phyloP scores from a whole-genome alignment of 1,140 invertebrate genomes.

The Helicoverpa armigera region DNA sequence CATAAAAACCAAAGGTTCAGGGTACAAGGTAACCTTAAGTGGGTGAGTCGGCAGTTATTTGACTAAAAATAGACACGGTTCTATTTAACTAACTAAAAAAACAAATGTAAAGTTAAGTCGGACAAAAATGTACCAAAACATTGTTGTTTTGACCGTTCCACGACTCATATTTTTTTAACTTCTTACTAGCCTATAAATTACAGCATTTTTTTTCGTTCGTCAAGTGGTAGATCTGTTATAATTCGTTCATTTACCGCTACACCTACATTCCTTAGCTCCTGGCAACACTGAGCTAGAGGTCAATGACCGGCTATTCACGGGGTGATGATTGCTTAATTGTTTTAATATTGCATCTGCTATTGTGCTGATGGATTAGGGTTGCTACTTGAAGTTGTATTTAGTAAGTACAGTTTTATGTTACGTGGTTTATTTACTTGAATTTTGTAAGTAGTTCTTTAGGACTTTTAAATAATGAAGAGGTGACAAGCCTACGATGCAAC shows the following conservation, averaged over 20 bases:
- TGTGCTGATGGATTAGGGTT: neutral
- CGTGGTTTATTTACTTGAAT: no score
- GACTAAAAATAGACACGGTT: no score
- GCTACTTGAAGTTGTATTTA: no score
- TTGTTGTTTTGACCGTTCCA: no score
- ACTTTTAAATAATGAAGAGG: no score
- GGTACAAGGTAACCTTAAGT: no score
- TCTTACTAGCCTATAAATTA: neutral
- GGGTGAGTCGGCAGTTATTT: no score
- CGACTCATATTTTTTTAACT: neutral
- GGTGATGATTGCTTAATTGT: conserved; percentile 48
- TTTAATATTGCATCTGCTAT: conserved; percentile 45
- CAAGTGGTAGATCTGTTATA: conserved; percentile 5
- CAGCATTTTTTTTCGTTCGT: neutral
- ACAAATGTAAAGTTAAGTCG: neutral
- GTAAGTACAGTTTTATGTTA: no score
- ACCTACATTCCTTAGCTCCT: conserved; percentile 22
- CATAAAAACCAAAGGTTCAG: neutral
- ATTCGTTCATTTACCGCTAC: conserved; percentile 26
- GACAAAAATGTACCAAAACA: no score
- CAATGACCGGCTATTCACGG: conserved; percentile 34
- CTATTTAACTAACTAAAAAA: no score
- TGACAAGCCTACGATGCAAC: no score
- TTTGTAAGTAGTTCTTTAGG: no score
- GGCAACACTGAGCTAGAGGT: conserved; percentile 21